Evolutionary conservation across 2,113 vertebrate genomes (phyloP), one percentile per base, ranked within the genome.

Genomic region (Limanda limanda): DNA sequence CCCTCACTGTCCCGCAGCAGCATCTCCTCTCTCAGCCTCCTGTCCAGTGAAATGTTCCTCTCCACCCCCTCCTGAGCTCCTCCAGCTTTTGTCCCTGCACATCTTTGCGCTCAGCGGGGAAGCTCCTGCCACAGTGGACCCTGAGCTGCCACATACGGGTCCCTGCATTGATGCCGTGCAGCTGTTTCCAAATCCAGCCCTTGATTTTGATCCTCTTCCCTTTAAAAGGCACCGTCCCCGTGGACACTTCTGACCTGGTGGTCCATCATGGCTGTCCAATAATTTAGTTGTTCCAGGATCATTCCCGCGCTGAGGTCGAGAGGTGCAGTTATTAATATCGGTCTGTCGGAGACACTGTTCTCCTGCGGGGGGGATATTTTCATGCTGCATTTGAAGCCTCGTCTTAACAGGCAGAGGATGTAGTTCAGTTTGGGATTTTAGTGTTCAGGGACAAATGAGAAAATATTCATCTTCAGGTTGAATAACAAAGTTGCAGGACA

Each of bases 181-280:
- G 94, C 93, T 95, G 93, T 92, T 94, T 93, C 81, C 92, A 93
- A 93, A 94, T 94, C 83, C 89, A 86, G 74, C 79, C 90, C 92
- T 92, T 89, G 90, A 91, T 93, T 92, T 93, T 92, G 89, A 92
- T 89, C 90, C 89, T 91, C 85, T 89, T 89, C 83, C 79, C 21
- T 63, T 63, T 63, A 42, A 78, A 17, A 13, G 47, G 3, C 57
- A 31, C 27, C 35, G 55, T 83, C 89, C 82, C 85, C 1, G 45
- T 58, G 81, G 87, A 88, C 81, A 68, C 73, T 64, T 68, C 65
- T 79, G 86, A 79, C 84, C 88, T 63, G 88, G 86, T 80, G 84
- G 81, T 89, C 79, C 60, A 82, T 74, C 86, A 81, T 81, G 54
- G n/a, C 35, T 0, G 18, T 52, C 74, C 71, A 68, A 81, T 79